Conservation (phyloP, 2,113 vertebrate species). For the Mionectes macconnelli region DNA sequence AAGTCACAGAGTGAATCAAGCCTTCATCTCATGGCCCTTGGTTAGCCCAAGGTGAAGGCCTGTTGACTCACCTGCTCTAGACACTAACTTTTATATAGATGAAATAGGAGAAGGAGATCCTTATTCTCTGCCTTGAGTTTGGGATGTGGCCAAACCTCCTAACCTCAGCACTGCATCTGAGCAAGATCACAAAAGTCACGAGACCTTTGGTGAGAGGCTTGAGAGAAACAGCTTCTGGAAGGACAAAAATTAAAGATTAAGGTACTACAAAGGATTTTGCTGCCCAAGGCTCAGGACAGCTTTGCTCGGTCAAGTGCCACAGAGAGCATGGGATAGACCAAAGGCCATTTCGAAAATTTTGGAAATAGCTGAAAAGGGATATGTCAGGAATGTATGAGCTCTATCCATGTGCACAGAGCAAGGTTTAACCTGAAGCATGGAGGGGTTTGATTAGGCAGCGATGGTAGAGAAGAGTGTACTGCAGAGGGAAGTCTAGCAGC, state of each 20-base stretch:
- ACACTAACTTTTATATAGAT: not conserved
- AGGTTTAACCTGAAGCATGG: not conserved
- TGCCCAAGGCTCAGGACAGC: not conserved
- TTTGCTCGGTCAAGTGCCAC: rapidly evolving
- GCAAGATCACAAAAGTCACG: not conserved
- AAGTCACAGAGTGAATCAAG: not conserved
- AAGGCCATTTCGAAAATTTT: not conserved
- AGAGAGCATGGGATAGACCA: not conserved
- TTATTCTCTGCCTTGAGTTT: not conserved
- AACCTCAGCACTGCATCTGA: not conserved
- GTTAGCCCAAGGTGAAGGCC: not conserved
- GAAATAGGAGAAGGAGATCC: not conserved
- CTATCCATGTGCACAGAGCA: not conserved
- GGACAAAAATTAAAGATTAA: not conserved
- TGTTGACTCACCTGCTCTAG: not conserved
- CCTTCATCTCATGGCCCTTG: not conserved
- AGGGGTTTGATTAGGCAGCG: not conserved
- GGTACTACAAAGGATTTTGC: not conserved
- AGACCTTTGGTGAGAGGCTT: not conserved
- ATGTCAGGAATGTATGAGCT: not conserved
- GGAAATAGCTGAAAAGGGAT: not conserved
- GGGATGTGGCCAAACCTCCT: not conserved
- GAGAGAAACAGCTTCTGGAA: not conserved
- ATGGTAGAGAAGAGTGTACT: not conserved
- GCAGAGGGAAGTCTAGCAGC: not conserved